Evolutionary conservation across 2,113 vertebrate genomes (phyloP).

Genomic region (Ivindomyrus marchei): DNA sequence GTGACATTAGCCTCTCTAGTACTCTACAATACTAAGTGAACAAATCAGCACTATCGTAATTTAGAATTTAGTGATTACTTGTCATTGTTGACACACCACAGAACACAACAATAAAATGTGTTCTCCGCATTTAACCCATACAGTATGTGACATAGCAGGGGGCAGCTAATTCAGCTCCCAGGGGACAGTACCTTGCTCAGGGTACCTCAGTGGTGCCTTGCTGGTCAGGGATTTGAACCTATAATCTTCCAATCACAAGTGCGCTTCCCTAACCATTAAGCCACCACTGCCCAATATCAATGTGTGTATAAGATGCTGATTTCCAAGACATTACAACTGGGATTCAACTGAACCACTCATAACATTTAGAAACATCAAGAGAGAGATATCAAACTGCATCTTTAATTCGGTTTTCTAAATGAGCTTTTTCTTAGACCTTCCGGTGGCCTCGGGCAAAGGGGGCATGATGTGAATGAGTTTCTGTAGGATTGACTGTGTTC

Average conservation of each 20-base stretch:
- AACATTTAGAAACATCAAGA: not conserved
- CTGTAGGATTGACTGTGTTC: not conserved
- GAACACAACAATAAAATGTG: too few relatives aligned
- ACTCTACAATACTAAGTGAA: not conserved
- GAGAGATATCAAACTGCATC: not conserved
- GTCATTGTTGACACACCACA: too few relatives aligned
- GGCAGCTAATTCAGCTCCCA: too few relatives aligned
- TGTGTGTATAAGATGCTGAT: not conserved
- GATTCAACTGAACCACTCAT: not conserved
- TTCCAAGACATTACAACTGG: not conserved
- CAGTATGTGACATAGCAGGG: too few relatives aligned
- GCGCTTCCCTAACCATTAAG: too few relatives aligned
- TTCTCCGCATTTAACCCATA: too few relatives aligned
- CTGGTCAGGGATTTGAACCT: too few relatives aligned
- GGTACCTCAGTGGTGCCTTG: too few relatives aligned
- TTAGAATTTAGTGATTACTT: too few relatives aligned
- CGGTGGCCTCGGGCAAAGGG: not conserved
- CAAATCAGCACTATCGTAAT: not conserved
- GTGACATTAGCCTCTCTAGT: not conserved
- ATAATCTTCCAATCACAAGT: too few relatives aligned
- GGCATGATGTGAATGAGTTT: not conserved
- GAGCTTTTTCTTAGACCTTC: not conserved
- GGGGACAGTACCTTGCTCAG: too few relatives aligned
- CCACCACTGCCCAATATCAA: too few relatives aligned
- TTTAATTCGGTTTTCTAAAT: not conserved